These are phyloP conservation scores for Perdita meconis DNA, from an alignment of 2,888 invertebrate species.

Conservation along the genomic window DNA sequence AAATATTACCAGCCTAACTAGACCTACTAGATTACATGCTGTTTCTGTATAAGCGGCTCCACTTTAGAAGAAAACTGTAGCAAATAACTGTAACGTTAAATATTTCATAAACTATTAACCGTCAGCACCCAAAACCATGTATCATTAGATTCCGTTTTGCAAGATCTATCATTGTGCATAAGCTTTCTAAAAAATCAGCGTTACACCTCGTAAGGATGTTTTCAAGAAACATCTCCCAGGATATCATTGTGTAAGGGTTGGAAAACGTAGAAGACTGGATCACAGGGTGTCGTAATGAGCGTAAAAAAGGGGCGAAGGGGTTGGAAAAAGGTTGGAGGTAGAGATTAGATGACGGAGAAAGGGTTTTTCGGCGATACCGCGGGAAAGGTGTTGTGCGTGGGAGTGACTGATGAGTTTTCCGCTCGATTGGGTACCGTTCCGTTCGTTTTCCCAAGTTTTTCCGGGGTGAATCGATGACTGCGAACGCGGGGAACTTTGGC, in stretches of 20 bases:
- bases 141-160: no score
- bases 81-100: no score
- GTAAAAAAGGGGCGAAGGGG: constrained; percentile 28
- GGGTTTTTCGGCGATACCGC: constrained; percentile 61
- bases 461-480: constrained; percentile 16
- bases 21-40: no score
- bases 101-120: no score
- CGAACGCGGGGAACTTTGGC: no score
- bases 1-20: no score
- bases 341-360: constrained; percentile 65
- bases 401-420: constrained; percentile 76
- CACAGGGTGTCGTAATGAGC: constrained; percentile 21
- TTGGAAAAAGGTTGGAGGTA: constrained; percentile 40
- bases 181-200: no score
- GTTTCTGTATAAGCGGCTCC: no score
- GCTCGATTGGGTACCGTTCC: constrained; percentile 72
- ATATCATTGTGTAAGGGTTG: constrained; percentile 11
- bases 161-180: no score
- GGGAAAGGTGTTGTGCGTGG: constrained; percentile 61
- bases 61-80: no score
- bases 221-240: neutral
- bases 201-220: no score
- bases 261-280: constrained; percentile 23
- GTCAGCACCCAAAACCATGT: no score
- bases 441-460: constrained; percentile 63